These are phyloP conservation scores for Amblyopsis hoosieri DNA, from an alignment of 2,797 vertebrate genomes.

Conservation along the genomic window DNA sequence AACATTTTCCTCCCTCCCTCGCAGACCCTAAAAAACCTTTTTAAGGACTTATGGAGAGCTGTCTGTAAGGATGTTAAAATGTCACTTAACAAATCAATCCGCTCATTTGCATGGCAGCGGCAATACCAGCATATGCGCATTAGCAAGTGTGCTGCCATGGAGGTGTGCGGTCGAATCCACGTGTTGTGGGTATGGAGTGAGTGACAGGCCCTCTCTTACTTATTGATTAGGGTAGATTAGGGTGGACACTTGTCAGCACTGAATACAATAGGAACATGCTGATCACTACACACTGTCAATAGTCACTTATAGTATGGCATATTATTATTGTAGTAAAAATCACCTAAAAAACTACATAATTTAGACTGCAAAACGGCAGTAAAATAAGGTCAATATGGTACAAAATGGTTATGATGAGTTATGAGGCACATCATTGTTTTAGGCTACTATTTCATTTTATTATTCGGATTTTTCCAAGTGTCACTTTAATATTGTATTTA, in stretches of 20 bases:
- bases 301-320: slow-evolving; percentile 24
- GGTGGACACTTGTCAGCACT: slow-evolving; percentile 64
- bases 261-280: slow-evolving; percentile 46
- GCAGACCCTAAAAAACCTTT: slow-evolving; percentile 73
- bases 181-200: slow-evolving; percentile 48
- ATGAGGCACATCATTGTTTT: too few species aligned
- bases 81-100: slow-evolving; percentile 79
- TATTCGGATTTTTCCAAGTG: too few species aligned
- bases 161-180: slow-evolving; percentile 58
- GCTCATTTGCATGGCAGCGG: slow-evolving; percentile 71
- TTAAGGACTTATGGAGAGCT: slow-evolving; percentile 75
- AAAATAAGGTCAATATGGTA: too few species aligned
- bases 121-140: slow-evolving; percentile 11
- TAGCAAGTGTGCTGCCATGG: slow-evolving; percentile 15
- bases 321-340: not conserved
- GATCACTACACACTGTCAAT: slow-evolving; percentile 54
- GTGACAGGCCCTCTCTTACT: slow-evolving; percentile 51
- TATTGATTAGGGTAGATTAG: slow-evolving; percentile 74
- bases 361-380: too few species aligned
- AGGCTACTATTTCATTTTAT: too few species aligned
- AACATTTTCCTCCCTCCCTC: slow-evolving; percentile 68
- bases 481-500: too few species aligned
- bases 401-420: too few species aligned
- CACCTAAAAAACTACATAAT: too few species aligned
- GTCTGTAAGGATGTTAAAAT: slow-evolving; percentile 74